Conservation (phyloP, 2,113 vertebrate species). For the Perognathus longimembris region DNA sequence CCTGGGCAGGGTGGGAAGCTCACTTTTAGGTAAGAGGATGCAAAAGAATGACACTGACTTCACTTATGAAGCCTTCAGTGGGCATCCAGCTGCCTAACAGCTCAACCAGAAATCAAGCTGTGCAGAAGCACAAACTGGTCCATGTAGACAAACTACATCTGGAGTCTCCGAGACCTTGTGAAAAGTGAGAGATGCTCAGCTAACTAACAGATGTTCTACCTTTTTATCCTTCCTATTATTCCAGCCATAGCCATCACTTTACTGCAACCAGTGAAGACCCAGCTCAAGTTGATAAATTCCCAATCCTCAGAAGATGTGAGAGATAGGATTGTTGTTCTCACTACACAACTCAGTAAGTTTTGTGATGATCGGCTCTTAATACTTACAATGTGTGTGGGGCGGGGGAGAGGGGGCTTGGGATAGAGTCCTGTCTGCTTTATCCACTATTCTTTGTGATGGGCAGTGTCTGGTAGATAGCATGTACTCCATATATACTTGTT, state of each 20-base stretch:
- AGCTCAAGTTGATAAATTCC: background rate
- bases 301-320: background rate
- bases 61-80: background rate
- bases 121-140: background rate
- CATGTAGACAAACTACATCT: background rate
- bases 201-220: background rate
- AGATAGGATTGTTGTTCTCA: background rate
- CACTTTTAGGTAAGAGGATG: background rate
- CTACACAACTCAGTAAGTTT: background rate
- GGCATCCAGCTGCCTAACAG: fast-evolving
- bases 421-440: background rate
- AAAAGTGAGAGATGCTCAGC: background rate
- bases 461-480: background rate
- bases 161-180: background rate
- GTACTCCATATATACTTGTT: background rate
- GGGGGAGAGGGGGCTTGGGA: background rate
- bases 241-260: background rate
- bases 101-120: background rate
- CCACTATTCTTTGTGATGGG: background rate
- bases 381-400: background rate
- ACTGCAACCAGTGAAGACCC: background rate
- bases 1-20: background rate
- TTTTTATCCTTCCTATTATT: background rate
- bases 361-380: background rate
- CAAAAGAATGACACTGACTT: background rate